Base-by-base conservation (phyloP, 1,140 invertebrate species). In the Atta texana region DNA sequence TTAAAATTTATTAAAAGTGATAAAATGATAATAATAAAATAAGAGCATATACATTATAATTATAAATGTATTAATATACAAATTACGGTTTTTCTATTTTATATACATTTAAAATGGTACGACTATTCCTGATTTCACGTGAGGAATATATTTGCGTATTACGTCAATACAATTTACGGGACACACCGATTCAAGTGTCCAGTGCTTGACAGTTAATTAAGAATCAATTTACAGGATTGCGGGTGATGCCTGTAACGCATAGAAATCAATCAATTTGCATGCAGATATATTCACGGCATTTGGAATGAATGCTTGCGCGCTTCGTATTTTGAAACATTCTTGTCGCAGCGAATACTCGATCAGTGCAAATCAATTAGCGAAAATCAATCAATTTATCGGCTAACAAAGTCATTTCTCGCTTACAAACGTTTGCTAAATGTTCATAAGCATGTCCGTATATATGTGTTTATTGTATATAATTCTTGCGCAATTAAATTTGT, bases 231-330 rank as follows among this genome's bases (percentile, higher is more conserved):
- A 74, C 68, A 84, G 66, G 55, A 69, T 72, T 87, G 74, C 66
- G 85, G 66, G 66, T 88, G 74, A 85, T 66, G 82, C 75, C 59
- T 68, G 82, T 85, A 78, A 77, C 84, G 53, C 64, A 75, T 85
- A 86, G 86, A 89, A 89, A 78, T 86, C 86, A 84, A 84, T 84
- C 80, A 84, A 84, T 87, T 39, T 82, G 24, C 63, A 78, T 85
- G 82, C 61, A 85, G 74, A 69, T 68, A 76, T 69, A 72, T 84
- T 84, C 44, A 31, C 69, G 55, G 34, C 24, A 63, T 49, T 84
- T 28, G 24, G 44, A 61, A 75, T 34, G 80, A 84, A 84, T 39
- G 74, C 14, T 75, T 75, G 55, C 55, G 39, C 66, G 39, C 69
- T 88, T 39, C 49, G 76, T 86, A 87, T 68, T 87, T 72, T 85